phyloP scores from a whole-genome alignment of 1,140 invertebrate genomes.

The Plutomurus gul region DNA sequence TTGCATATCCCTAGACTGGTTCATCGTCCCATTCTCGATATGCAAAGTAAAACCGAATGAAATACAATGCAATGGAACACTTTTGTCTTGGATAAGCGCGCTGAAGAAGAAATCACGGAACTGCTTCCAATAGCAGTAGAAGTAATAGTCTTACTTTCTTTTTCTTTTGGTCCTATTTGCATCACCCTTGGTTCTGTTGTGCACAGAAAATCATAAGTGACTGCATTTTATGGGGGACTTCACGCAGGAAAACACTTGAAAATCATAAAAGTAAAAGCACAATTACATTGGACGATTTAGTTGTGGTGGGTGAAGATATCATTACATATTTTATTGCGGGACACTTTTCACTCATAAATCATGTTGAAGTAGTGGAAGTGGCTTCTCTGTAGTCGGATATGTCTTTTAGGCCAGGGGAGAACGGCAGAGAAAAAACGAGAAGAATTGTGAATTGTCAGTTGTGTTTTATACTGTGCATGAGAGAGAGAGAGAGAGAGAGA shows the following conservation, averaged over 20 bases:
- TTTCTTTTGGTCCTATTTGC: not conserved
- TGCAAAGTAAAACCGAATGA: too few relatives aligned
- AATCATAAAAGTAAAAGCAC: not conserved
- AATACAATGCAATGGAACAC: not conserved
- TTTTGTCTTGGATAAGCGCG: not conserved
- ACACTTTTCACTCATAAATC: not conserved
- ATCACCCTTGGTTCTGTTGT: not conserved
- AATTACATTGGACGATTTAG: too few relatives aligned
- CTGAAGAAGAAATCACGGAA: not conserved
- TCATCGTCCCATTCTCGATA: not conserved
- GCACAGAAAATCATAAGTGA: not conserved
- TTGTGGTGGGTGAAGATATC: not conserved
- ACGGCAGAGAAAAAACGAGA: not conserved
- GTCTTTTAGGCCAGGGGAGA: not conserved
- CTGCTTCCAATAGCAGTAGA: not conserved
- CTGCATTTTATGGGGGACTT: too few relatives aligned
- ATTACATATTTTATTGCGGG: slow-evolving; percentile 10
- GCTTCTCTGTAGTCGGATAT: not conserved
- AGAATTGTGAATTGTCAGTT: not conserved
- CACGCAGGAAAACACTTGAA: not conserved
- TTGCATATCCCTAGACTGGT: not conserved
- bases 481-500: too few relatives aligned
- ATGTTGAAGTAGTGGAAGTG: slow-evolving; percentile 1
- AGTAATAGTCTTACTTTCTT: not conserved
- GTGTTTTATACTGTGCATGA: slow-evolving; percentile 1